A percentile compares a stretch with the other conserved stretches of the same genome.
phyloP scores from a whole-genome alignment of 2,888 invertebrate genomes.

The Acronicta aceris region DNA sequence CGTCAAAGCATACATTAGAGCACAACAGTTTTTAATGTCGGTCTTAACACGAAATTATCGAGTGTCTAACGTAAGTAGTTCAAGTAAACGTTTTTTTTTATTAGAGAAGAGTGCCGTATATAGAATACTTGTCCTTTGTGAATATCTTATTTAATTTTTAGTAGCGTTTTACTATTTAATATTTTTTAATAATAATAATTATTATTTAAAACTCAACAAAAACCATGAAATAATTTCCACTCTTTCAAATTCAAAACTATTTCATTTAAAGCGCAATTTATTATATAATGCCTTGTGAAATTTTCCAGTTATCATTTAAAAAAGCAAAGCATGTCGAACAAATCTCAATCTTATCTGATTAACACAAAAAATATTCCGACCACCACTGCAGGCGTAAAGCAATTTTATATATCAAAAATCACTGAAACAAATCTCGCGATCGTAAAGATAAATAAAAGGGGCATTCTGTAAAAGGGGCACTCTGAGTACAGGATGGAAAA shows the following conservation, averaged over 20 bases:
- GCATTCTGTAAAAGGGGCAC: slow-evolving; percentile 44
- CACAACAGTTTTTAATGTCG: background rate
- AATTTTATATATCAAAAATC: slow-evolving; percentile 39
- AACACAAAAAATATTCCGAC: slow-evolving; percentile 36
- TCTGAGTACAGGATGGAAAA: slow-evolving; percentile 49
- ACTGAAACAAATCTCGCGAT: slow-evolving; percentile 40
- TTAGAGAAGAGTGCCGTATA: background rate
- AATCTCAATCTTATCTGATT: slow-evolving; percentile 24
- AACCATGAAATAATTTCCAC: too few species aligned
- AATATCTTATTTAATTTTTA: too few species aligned
- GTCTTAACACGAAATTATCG: background rate
- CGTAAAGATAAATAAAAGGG: slow-evolving; percentile 54
- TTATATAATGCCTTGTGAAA: too few species aligned
- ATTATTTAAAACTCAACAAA: too few species aligned
- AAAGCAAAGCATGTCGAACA: background rate
- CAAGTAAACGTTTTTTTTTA: background rate
- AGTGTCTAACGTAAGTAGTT: background rate
- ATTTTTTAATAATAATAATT: too few species aligned
- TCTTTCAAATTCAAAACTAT: too few species aligned
- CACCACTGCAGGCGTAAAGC: slow-evolving; percentile 37
- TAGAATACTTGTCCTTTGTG: background rate
- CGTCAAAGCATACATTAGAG: slow-evolving; percentile 7
- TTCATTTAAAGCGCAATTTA: too few species aligned
- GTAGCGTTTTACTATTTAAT: too few species aligned
- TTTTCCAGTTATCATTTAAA: background rate